Conservation (phyloP, 1,140 invertebrate species). For the fruit fly (Drosophila melanogaster) region Release_6_plus_ISO1_MT NT_037436.4:13692501-13693000, state of each 20-base stretch:
- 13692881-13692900: constrained; percentile 9
- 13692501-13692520: neutral
- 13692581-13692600: constrained; percentile 79
- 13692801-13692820: constrained; percentile 5
- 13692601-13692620: constrained; percentile 82
- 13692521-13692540: constrained; percentile 47
- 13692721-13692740: constrained; percentile 82
- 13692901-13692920: constrained; percentile 44
- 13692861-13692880: constrained; percentile 43
- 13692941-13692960: constrained; percentile 38
- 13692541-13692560: constrained; percentile 80
- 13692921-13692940: constrained; percentile 55
- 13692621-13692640: constrained; percentile 77
- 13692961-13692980: constrained; percentile 62
- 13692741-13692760: constrained; percentile 77
- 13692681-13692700: constrained; percentile 23
- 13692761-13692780: constrained; percentile 58
- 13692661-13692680: neutral
- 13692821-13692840: constrained; percentile 36
- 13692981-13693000: constrained; percentile 38
- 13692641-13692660: neutral
- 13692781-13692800: constrained; percentile 28
- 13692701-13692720: constrained; percentile 72
- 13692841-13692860: constrained; percentile 48
- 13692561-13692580: constrained; percentile 74